A percentile compares a stretch with the other conserved stretches of the same genome.
These are phyloP conservation scores for Melanaphis sacchari DNA, from an alignment of 1,140 invertebrate genomes.

Conservation along the genomic window DNA sequence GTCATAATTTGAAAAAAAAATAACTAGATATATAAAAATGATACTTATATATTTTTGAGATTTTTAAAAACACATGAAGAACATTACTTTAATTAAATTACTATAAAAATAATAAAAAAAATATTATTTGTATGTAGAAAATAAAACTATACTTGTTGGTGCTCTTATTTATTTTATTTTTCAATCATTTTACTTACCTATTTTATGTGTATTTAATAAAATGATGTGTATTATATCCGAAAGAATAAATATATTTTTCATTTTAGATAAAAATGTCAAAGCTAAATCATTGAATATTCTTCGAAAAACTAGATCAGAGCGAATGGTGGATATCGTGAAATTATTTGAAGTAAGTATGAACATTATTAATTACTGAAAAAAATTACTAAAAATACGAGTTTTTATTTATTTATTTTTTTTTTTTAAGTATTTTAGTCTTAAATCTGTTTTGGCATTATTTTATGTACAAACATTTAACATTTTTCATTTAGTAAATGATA, in stretches of 20 bases:
- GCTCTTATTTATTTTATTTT: neutral
- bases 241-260: slow-evolving; percentile 57
- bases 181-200: neutral
- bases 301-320: slow-evolving; percentile 68
- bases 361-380: neutral
- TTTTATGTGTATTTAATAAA: neutral
- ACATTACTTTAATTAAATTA: no score
- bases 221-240: neutral
- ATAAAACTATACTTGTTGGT: neutral
- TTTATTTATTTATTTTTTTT: no score
- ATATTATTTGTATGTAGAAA: neutral
- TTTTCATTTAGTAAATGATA: neutral
- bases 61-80: no score
- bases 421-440: neutral
- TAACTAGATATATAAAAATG: no score
- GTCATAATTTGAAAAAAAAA: no score
- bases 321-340: slow-evolving; percentile 67
- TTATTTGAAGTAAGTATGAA: slow-evolving; percentile 67
- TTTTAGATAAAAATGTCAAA: slow-evolving; percentile 69
- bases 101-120: no score
- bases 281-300: slow-evolving; percentile 68
- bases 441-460: neutral
- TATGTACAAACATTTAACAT: no score
- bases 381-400: neutral
- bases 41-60: no score